Conservation (phyloP, 2,113 vertebrate genomes). For the Raja brachyura region DNA sequence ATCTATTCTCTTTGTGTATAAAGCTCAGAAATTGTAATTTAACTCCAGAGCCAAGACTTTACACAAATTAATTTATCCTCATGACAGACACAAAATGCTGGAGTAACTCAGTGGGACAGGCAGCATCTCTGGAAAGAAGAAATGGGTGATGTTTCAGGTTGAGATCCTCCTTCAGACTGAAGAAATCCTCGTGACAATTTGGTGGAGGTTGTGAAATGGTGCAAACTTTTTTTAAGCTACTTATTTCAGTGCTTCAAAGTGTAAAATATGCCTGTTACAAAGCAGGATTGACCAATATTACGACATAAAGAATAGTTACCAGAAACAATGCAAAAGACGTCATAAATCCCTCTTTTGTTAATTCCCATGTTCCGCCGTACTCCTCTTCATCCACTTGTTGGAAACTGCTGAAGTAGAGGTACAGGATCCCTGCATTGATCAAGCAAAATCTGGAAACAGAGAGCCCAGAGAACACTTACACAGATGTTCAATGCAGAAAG, state of each 20-base stretch:
- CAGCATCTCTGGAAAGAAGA: too few species aligned
- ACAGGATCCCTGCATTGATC: conserved; percentile 92
- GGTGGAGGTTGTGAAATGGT: too few species aligned
- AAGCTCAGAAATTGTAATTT: not conserved
- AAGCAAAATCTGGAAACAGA: conserved; percentile 79
- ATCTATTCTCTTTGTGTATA: not conserved
- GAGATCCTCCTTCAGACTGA: too few species aligned
- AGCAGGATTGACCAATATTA: not conserved
- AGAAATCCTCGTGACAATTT: too few species aligned
- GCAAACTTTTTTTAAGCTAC: too few species aligned
- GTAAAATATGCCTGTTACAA: not conserved
- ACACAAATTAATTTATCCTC: too few species aligned
- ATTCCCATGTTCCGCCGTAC: conserved; percentile 93
- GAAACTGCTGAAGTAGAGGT: conserved; percentile 96
- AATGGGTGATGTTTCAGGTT: too few species aligned
- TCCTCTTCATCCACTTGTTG: conserved; percentile 97
- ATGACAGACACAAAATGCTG: too few species aligned
- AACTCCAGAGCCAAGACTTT: not conserved
- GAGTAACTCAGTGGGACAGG: too few species aligned
- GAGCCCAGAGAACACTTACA: not conserved
- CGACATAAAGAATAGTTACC: conserved; percentile 58
- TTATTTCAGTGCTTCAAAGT: not conserved
- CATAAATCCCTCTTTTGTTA: conserved; percentile 99
- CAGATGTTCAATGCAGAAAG: not conserved
- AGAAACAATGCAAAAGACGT: conserved; percentile 96